Evolutionary conservation across 2,113 vertebrate species (phyloP).

Genomic region (Toxotes jaculatrix): DNA sequence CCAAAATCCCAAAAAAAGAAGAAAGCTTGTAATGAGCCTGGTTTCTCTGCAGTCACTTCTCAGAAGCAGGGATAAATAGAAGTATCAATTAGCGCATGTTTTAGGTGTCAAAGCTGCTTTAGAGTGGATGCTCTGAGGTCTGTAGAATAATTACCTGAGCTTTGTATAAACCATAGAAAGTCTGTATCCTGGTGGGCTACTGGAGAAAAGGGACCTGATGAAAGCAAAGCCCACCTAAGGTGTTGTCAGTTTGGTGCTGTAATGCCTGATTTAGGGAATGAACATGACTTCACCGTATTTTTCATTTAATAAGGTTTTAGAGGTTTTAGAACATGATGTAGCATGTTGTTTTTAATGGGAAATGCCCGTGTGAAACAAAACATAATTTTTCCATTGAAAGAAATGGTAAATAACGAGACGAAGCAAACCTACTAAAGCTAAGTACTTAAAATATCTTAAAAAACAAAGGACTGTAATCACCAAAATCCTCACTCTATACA

Average conservation of each 20-base stretch:
- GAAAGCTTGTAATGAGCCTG: conserved; percentile 18
- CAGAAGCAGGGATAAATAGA: conserved; percentile 59
- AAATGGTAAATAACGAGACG: not conserved
- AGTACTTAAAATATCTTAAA: not conserved
- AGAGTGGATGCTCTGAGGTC: conserved; percentile 33
- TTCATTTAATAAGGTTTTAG: not conserved
- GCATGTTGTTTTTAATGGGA: not conserved
- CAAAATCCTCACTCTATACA: not conserved
- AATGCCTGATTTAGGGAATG: conserved; percentile 45
- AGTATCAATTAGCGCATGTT: conserved; percentile 59
- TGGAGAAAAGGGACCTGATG: conserved; percentile 55
- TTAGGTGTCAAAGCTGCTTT: conserved; percentile 55
- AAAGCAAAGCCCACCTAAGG: conserved; percentile 63
- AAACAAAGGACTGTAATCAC: not conserved
- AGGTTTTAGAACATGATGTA: not conserved
- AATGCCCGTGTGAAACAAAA: not conserved
- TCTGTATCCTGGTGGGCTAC: conserved; percentile 45
- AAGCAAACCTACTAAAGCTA: not conserved
- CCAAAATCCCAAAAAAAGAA: conserved; percentile 25
- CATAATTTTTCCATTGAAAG: not conserved
- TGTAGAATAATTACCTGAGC: conserved; percentile 68
- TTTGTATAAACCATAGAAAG: conserved; percentile 60
- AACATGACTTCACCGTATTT: conserved; percentile 35
- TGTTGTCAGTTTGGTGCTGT: conserved; percentile 50
- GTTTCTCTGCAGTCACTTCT: conserved; percentile 44